Evolutionary conservation across 1,140 invertebrate species (phyloP), one percentile per base, ranked within the genome.

Genomic region (Cotesia glomerata): DNA sequence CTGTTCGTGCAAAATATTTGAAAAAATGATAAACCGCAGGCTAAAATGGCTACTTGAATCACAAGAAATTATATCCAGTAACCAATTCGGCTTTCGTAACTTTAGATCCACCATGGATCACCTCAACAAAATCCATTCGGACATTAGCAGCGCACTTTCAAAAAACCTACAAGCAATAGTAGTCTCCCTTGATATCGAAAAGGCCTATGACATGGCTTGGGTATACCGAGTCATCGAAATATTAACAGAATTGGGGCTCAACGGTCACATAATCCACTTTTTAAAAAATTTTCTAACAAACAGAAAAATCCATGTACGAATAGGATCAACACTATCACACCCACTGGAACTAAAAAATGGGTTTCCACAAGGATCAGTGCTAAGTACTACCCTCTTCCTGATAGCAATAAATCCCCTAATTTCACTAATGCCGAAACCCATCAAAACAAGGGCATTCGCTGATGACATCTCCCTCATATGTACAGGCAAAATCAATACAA

Each of bases 41-140:
- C 45, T 52, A 2, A 66, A 16, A 11, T 66, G 64, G 64, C n/a
- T n/a, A 5, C 13, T 52, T 2, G 64, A 66, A 11, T 16, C 26
- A 3, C 16, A 66, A 7, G 16, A 52, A 52, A 16, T 13, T 4
- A 8, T 66, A 45, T 66, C 39, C 1, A 2, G 8, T 5, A 9
- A 16, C 2, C 64, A 66, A 52, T 51, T 16, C 52, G 64, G 64
- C 9, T 66, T 66, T 16, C 49, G 64, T 34, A 39, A 51, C 32
- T 26, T 11, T 18, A 14, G 39, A 51, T 66, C 64, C 0, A 66
- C 64, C 3, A 66, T 18, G 3, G 39, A 66, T 9, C 64, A 66
- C 13, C 45, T 66, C 2, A 32, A 18, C 8, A 49, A 63, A 2
- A 3, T 66, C 3, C 39, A 66, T 4, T 16, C 5, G 8, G 2